A percentile compares a stretch with the other conserved stretches of the same genome.
These are phyloP conservation scores for Megaceryle torquata DNA, from an alignment of 2,113 vertebrate genomes.

Conservation along the genomic window DNA sequence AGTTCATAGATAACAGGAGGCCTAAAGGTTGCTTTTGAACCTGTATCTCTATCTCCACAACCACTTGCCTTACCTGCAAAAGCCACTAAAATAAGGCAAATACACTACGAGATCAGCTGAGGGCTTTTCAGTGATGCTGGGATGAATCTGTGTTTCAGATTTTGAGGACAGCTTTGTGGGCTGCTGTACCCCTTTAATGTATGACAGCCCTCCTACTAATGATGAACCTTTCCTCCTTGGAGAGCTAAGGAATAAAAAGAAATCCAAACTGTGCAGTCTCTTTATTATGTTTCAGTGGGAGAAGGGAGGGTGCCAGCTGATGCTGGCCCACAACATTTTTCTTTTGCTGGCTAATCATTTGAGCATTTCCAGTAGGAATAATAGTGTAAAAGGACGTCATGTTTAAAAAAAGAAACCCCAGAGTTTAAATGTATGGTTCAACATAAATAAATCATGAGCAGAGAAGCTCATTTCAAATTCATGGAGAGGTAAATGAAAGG, in stretches of 20 bases:
- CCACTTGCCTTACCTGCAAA: neutral
- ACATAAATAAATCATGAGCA: constrained; percentile 36
- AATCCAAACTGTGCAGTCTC: neutral
- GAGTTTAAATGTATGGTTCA: neutral
- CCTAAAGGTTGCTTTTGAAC: neutral
- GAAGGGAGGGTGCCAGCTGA: neutral
- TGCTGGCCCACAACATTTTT: neutral
- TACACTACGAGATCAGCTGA: neutral
- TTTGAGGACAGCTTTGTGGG: neutral
- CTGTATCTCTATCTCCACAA: neutral
- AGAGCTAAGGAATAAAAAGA: neutral
- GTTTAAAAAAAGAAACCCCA: neutral
- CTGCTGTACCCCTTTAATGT: neutral
- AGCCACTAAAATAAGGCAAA: neutral
- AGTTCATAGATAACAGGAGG: neutral
- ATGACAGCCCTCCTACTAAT: neutral
- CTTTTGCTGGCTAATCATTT: neutral
- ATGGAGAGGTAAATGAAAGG: constrained; percentile 9
- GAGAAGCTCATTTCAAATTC: constrained; percentile 15
- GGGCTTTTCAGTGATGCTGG: neutral
- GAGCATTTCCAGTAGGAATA: neutral
- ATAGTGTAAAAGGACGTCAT: neutral
- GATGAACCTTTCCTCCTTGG: neutral
- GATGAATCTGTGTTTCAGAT: neutral
- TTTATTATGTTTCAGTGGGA: neutral